These are phyloP conservation scores for Acleris emargana DNA, from an alignment of 2,888 invertebrate genomes.

Conservation along the genomic window DNA sequence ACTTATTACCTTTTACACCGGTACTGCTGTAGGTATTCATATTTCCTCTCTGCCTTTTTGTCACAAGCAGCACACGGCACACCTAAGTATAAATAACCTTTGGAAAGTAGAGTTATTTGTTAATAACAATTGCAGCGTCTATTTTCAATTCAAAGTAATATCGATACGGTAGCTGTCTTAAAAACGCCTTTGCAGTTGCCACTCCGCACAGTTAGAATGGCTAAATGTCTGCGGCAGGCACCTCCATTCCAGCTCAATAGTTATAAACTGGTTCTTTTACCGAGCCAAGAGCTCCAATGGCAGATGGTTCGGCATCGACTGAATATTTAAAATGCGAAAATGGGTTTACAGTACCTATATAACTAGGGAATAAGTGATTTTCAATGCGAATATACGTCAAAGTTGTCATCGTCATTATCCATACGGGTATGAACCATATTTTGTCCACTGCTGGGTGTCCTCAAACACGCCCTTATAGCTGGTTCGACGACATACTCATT, in stretches of 20 bases:
- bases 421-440: no score
- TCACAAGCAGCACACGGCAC: no score
- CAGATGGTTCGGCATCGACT: constrained; percentile 28
- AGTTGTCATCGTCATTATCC: no score
- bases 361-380: constrained; percentile 2
- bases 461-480: no score
- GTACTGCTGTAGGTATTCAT: no score
- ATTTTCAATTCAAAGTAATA: constrained; percentile 2
- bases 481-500: no score
- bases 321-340: constrained; percentile 36
- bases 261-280: constrained; percentile 57
- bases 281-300: constrained; percentile 44
- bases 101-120: not conserved
- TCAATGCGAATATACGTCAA: no score
- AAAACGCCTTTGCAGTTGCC: constrained; percentile 24
- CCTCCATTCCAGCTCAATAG: constrained; percentile 51
- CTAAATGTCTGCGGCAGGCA: constrained; percentile 49
- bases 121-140: not conserved
- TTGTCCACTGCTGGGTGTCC: no score
- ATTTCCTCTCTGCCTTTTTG: no score
- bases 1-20: no score
- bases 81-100: not conserved
- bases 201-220: constrained; percentile 36
- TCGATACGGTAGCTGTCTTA: constrained; percentile 18
- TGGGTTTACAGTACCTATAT: constrained; percentile 19